These are phyloP conservation scores for Lordiphosa andalusiaca DNA, from an alignment of 2,888 invertebrate genomes.

Conservation along the genomic window DNA sequence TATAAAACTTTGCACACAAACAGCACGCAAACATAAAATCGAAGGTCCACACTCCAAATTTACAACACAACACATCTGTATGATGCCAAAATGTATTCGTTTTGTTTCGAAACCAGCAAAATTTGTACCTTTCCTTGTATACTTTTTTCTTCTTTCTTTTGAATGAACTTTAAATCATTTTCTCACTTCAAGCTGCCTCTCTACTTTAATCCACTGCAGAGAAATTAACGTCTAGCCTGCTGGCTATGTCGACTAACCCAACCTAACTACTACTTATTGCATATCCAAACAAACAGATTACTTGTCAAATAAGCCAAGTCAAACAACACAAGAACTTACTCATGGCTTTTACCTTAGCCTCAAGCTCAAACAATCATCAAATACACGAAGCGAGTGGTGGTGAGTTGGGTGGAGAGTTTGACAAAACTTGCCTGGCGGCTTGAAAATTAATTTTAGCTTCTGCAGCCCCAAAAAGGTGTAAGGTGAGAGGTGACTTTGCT, in stretches of 20 bases:
- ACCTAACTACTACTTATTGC: conserved; percentile 32
- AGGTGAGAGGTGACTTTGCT: conserved; percentile 3
- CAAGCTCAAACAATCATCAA: conserved; percentile 24
- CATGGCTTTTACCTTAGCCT: conserved; percentile 22
- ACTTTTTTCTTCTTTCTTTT: no score
- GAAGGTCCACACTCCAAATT: no score
- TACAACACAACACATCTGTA: no score
- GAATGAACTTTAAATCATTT: no score
- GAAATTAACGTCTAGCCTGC: conserved; percentile 7
- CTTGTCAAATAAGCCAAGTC: conserved; percentile 36
- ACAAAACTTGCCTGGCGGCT: neutral
- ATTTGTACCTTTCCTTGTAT: no score
- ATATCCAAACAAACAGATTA: conserved; percentile 41
- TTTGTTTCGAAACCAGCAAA: no score
- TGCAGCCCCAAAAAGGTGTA: conserved; percentile 4
- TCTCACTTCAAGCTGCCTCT: no score
- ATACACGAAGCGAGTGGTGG: conserved; percentile 11
- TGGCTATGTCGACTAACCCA: conserved; percentile 24
- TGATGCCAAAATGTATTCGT: no score
- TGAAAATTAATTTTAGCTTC: conserved; percentile 8
- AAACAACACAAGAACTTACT: conserved; percentile 25
- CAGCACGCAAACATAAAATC: no score
- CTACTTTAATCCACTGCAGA: no score
- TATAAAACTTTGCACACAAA: no score
- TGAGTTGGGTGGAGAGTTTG: neutral